Evolutionary conservation across 2,113 vertebrate species (phyloP).

Genomic region (Fukomys damarensis): DNA sequence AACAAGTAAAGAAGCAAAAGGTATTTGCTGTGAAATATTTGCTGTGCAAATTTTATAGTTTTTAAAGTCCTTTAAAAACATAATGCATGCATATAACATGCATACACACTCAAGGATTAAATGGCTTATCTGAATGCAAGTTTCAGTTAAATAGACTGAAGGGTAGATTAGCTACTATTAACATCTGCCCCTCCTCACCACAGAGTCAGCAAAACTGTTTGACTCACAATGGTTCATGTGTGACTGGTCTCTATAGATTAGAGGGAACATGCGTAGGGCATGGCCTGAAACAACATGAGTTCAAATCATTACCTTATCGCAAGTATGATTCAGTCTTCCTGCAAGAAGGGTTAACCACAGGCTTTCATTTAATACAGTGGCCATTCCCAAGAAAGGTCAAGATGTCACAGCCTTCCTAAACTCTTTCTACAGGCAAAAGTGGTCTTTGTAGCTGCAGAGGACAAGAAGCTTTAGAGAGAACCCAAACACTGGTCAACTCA

Average conservation of each 20-base stretch:
- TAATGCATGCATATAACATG: accelerated
- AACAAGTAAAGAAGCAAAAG: neutral
- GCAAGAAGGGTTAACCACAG: neutral
- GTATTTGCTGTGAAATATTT: neutral
- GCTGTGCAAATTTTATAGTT: neutral
- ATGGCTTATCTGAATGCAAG: conserved; percentile 67
- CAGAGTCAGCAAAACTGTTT: neutral
- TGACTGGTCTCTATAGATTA: neutral
- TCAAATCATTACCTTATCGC: neutral
- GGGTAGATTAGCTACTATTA: conserved; percentile 62
- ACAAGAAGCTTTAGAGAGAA: neutral
- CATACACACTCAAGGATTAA: neutral
- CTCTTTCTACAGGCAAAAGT: neutral
- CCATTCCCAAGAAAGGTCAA: neutral
- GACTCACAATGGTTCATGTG: neutral
- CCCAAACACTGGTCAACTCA: neutral
- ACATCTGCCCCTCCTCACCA: neutral
- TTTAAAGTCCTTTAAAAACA: conserved; percentile 56
- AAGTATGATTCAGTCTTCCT: neutral
- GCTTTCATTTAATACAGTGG: neutral
- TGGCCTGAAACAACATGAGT: neutral
- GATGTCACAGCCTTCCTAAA: neutral
- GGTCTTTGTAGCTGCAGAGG: neutral
- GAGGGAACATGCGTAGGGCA: neutral
- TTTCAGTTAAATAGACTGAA: conserved; percentile 69